Percentiles rank a stretch among this genome's conserved stretches.
Conservation (phyloP, 2,888 invertebrate species). For the Phragmatobia fuliginosa region DNA sequence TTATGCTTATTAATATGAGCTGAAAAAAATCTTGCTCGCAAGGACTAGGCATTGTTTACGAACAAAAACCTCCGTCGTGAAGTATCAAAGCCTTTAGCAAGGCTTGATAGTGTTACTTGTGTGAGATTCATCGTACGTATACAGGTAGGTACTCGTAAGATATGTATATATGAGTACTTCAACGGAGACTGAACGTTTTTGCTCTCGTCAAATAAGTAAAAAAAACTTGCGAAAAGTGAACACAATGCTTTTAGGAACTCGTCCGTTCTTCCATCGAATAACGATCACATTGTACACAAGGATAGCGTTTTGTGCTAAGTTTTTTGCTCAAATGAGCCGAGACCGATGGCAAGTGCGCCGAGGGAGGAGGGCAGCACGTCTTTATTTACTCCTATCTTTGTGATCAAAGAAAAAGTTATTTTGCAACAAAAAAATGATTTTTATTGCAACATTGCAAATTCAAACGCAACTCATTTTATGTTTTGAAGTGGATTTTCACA, state of each 20-base stretch:
- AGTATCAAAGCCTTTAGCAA: not conserved
- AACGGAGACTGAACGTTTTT: slow-evolving; percentile 22
- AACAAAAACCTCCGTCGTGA: not conserved
- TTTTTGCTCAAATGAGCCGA: slow-evolving; percentile 11
- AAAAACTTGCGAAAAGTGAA: slow-evolving; percentile 18
- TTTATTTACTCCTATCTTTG: not conserved
- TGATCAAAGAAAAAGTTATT: too few relatives aligned
- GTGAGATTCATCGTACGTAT: slow-evolving; percentile 2
- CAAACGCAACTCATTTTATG: too few relatives aligned
- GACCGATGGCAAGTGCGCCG: slow-evolving; percentile 7
- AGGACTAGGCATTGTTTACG: not conserved
- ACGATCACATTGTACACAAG: slow-evolving; percentile 24
- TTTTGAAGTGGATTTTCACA: not conserved
- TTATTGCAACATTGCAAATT: too few relatives aligned
- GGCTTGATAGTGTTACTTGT: slow-evolving; percentile 1
- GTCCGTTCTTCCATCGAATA: slow-evolving; percentile 21
- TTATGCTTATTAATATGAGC: not conserved
- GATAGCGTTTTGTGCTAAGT: slow-evolving; percentile 13
- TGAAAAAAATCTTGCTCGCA: not conserved
- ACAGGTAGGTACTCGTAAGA: too few relatives aligned
- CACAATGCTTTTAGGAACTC: slow-evolving; percentile 24
- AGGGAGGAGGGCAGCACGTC: not conserved
- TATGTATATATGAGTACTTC: not conserved
- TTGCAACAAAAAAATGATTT: too few relatives aligned
- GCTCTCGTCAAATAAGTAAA: slow-evolving; percentile 8